Evolutionary conservation across 1,140 invertebrate species (phyloP).

Genomic region (Euwallacea similis): DNA sequence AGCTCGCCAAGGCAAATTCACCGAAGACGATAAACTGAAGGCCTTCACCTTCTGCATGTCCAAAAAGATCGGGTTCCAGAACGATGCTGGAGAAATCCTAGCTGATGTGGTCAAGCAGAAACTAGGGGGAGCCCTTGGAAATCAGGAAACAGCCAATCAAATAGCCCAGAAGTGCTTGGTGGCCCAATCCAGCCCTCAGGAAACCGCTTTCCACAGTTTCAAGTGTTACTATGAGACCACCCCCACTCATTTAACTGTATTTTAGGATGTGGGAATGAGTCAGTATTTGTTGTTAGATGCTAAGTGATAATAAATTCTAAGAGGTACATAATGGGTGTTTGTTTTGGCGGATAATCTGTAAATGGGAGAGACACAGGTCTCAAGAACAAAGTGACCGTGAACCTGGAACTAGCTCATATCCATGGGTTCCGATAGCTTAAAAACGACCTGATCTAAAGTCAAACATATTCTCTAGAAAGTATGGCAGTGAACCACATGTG

Average conservation of each 20-base stretch:
- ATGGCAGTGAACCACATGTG: too few species aligned
- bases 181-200: constrained; percentile 20
- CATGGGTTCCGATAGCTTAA: too few species aligned
- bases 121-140: constrained; percentile 51
- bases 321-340: too few species aligned
- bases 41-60: constrained; percentile 55
- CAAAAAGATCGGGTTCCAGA: constrained; percentile 53
- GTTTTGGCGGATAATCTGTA: too few species aligned
- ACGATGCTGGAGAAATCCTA: constrained; percentile 52
- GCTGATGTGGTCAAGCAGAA: constrained; percentile 53
- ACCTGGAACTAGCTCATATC: too few species aligned
- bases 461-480: too few species aligned
- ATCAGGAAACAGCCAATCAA: constrained; percentile 30
- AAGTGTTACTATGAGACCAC: constrained; percentile 39
- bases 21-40: constrained; percentile 53
- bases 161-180: constrained; percentile 21
- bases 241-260: constrained; percentile 26
- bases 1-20: constrained; percentile 40
- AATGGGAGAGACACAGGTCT: too few species aligned
- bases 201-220: constrained; percentile 33
- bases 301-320: too few species aligned
- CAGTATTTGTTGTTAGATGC: too few species aligned
- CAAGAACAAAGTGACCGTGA: too few species aligned
- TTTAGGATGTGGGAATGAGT: not conserved
- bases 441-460: too few species aligned